Evolutionary conservation across 1,140 invertebrate genomes (phyloP).

Genomic region (Nephila pilipes): DNA sequence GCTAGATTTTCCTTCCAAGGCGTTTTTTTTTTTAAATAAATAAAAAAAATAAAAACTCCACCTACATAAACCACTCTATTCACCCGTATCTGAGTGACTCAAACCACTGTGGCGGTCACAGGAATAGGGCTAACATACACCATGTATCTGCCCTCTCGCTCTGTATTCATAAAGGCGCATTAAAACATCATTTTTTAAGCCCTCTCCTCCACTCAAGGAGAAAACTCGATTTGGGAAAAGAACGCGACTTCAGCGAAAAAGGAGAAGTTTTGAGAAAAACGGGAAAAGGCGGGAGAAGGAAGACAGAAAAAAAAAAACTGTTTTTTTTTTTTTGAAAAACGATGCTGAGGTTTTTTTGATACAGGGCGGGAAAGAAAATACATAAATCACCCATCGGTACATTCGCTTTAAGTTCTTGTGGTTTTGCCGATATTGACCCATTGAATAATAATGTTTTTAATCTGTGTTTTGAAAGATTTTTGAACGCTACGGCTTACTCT

Average conservation of each 20-base stretch:
- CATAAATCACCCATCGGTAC: background rate
- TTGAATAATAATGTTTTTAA: too few relatives aligned
- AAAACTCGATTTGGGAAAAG: conserved; percentile 3
- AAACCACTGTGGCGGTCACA: background rate
- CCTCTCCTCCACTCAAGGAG: background rate
- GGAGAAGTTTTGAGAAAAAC: background rate
- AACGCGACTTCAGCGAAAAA: background rate
- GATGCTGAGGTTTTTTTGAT: background rate
- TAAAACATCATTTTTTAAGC: conserved; percentile 31
- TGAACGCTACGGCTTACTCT: too few relatives aligned
- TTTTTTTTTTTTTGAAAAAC: conserved; percentile 22
- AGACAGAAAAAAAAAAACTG: background rate
- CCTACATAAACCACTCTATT: background rate
- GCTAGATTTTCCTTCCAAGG: too few relatives aligned
- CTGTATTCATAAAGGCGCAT: conserved; percentile 31
- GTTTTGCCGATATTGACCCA: too few relatives aligned
- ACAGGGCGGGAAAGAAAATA: background rate
- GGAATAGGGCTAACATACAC: background rate
- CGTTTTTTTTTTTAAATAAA: too few relatives aligned
- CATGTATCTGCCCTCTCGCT: background rate
- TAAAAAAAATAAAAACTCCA: too few relatives aligned
- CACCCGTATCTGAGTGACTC: background rate
- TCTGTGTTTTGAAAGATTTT: too few relatives aligned
- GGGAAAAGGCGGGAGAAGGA: too few relatives aligned
- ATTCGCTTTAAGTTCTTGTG: background rate